Evolutionary conservation across 2,113 vertebrate species (phyloP).

Genomic region (Pheucticus melanocephalus): DNA sequence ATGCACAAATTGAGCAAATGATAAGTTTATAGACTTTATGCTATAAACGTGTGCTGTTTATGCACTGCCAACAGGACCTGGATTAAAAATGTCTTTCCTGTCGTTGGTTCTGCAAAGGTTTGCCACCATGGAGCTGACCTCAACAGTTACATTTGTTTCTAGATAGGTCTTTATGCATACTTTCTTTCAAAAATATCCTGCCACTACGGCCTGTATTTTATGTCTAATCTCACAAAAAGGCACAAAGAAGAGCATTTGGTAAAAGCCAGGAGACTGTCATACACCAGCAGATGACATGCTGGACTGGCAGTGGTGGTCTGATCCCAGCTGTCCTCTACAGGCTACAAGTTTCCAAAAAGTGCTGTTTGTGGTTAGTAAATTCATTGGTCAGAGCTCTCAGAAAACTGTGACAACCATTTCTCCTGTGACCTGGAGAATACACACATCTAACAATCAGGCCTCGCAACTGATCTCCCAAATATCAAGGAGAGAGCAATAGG

Average conservation of each 20-base stretch:
- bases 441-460: neutral
- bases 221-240: neutral
- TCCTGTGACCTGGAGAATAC: neutral
- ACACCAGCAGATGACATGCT: neutral
- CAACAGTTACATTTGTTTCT: neutral
- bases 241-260: neutral
- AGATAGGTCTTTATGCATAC: neutral
- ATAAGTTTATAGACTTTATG: neutral
- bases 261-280: neutral
- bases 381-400: neutral
- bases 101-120: neutral
- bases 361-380: neutral
- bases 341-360: neutral
- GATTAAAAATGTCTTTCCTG: neutral
- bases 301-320: neutral
- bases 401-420: neutral
- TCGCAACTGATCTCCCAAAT: neutral
- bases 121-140: neutral
- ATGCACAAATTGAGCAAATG: neutral
- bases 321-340: neutral
- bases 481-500: neutral
- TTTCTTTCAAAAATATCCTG: neutral
- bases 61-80: neutral
- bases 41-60: neutral
- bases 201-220: neutral